Percentiles rank a stretch among this genome's conserved stretches.
These are phyloP conservation scores for Chanos chanos DNA, from an alignment of 2,797 vertebrate species.

Conservation along the genomic window DNA sequence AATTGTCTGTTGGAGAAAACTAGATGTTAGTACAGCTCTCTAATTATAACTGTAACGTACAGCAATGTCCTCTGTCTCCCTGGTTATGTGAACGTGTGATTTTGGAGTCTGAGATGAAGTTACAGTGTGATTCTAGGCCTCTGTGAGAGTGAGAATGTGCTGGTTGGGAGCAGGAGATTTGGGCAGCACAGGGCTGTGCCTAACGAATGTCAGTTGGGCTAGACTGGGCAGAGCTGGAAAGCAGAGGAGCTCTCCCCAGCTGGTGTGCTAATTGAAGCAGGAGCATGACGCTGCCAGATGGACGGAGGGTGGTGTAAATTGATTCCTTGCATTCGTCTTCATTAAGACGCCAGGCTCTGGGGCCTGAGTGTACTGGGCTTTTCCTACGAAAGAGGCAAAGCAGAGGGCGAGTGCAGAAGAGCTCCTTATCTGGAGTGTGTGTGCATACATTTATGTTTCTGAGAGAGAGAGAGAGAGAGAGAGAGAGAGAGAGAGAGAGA, in stretches of 20 bases:
- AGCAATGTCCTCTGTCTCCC: no score
- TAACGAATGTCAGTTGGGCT: background rate
- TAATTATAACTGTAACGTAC: no score
- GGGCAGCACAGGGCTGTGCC: background rate
- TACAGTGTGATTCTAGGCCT: no score
- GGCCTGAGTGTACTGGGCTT: conserved; percentile 40
- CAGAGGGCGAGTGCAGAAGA: background rate
- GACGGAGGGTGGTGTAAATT: conserved; percentile 74
- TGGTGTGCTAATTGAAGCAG: conserved; percentile 73
- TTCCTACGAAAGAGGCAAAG: conserved; percentile 35
- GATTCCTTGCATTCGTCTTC: conserved; percentile 78
- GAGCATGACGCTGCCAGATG: conserved; percentile 71
- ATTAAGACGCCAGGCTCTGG: conserved; percentile 69
- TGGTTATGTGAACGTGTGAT: no score
- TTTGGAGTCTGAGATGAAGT: no score
- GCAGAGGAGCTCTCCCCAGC: conserved; percentile 63
- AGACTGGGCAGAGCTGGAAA: conserved; percentile 16
- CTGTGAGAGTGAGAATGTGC: no score
- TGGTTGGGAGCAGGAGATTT: no score
- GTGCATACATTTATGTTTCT: no score
- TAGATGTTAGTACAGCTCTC: no score
- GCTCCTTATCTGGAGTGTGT: conserved; percentile 4
- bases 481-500: background rate
- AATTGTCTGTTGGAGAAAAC: no score
- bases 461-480: background rate